Base-by-base conservation (phyloP, 2,888 invertebrate genomes). In the Rhagium mordax region DNA sequence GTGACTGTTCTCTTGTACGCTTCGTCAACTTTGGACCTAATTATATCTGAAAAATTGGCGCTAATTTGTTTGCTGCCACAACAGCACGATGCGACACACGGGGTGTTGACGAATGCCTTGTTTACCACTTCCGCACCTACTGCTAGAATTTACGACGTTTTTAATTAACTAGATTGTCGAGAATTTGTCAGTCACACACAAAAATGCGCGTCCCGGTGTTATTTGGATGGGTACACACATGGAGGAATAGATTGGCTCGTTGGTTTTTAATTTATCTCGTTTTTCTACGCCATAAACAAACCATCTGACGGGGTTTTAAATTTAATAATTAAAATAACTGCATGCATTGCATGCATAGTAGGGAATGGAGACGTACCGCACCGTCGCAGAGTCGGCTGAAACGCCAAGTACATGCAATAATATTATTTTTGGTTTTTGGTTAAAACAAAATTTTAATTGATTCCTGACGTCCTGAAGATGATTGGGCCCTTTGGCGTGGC, bases 31-130 rank as follows among this genome's bases (percentile, higher is more conserved):
- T 74, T 74, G 74, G 74, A 82, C 79, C 82, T 84, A 85, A 85
- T 85, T 84, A 84, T 81, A 80, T 76, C 74, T 84, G 85, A 85
- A 85, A 85, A 85, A 85, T 84, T 78, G 82, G 80, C 73, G 83
- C 82, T 84, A 84, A 85, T 85, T 80, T 81, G 83, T 82, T 78
- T 70, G 64, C 77, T 81, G 79, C 81, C 79, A 81, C 80, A 77
- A 78, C 76, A 79, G 70, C 71, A 59, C 57, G 66, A 71, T 69
- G 72, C 71, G 74, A 71, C 70, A 74, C 65, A 70, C 75, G 75
- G 77, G 77, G 77, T 78, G 80, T 79, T 78, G 82, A 82, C 78
- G 75, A 71, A 81, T 80, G 80, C 75, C 80, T 78, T 73, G 79
- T 79, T 80, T 80, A 71, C 78, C 76, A 79, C 77, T 78, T 77